Percentiles rank a stretch among this genome's conserved stretches.
Evolutionary conservation across 2,113 vertebrate genomes (phyloP).

Genomic region (cat (Felis catus)): F.catus_Fca126_mat1.0 CM031418.1:66722001-66722500

Average conservation of each 20-base stretch:
- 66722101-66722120: background rate
- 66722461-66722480: background rate
- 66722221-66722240: constrained; percentile 41
- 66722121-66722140: background rate
- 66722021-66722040: background rate
- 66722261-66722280: background rate
- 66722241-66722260: background rate
- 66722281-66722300: background rate
- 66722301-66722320: background rate
- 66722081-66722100: background rate
- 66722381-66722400: constrained; percentile 46
- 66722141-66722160: background rate
- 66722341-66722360: background rate
- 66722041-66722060: background rate
- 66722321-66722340: constrained; percentile 50
- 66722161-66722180: constrained; percentile 22
- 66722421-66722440: constrained; percentile 45
- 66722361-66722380: background rate
- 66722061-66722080: background rate
- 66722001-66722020: background rate
- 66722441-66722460: constrained; percentile 27
- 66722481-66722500: background rate
- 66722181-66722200: constrained; percentile 22
- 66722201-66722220: constrained; percentile 41
- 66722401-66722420: background rate